Base-by-base conservation (phyloP, 2,888 invertebrate genomes). In the Rhagonycha fulva region DNA sequence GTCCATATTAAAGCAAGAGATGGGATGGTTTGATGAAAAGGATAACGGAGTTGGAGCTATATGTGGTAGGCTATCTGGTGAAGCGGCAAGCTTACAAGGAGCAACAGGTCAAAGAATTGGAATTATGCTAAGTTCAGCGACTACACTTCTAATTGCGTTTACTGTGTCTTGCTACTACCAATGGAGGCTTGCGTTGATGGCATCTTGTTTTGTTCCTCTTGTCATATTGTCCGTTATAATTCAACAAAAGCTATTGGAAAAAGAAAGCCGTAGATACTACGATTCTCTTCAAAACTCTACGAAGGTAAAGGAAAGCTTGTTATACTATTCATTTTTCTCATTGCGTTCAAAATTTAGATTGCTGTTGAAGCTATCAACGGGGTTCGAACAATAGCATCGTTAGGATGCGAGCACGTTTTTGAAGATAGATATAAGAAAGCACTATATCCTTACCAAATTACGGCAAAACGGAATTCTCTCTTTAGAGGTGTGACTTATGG, bases 21-120 rank as follows among this genome's bases (percentile, higher is more conserved):
- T n/a, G n/a, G n/a, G n/a, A n/a, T n/a, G n/a, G n/a, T n/a, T n/a
- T 84, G 95, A 95, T 82, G 90, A 93, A 78, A 91, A 92, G 79
- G 87, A 90, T 62, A 94, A 95, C 84, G 91, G 93, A 2, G 93
- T 94, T 0, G 95, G 95, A 1, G 92, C 94, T 3, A 88, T 95
- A 0, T 94, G 94, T 82, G 92, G 94, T 1, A 89, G 92, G 74
- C 88, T 96, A 5, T 93, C 95, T 0, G 92, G 93, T 0, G 95
- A 95, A 88, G 94, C 95, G 0, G 91, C 95, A 0, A 91, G 92
- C 72, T 93, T 95, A 0, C 95, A 95, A 89, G 95, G 95, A 82
- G 94, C 94, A 4, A 94, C 95, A 4, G 95, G 95, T 14, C 94
- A 94, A 88, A 90, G 95, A 77, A 91, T 95, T 72, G 95, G 95